Evolutionary conservation across 1,140 invertebrate species (phyloP).

Genomic region (Hyphantria cunea): DNA sequence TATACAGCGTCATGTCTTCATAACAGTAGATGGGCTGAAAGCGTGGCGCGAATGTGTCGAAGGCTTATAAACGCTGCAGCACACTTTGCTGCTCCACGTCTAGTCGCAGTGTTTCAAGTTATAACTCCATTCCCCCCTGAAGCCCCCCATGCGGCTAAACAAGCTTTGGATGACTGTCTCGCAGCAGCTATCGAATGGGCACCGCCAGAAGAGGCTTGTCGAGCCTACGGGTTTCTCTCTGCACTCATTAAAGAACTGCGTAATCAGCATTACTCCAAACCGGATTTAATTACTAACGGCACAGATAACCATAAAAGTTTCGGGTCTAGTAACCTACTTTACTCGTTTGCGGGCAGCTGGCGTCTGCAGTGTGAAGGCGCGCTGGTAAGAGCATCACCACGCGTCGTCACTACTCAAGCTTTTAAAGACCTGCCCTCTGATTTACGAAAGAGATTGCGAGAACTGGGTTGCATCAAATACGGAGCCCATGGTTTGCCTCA

Average conservation of each 20-base stretch:
- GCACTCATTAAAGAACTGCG: conserved; percentile 45
- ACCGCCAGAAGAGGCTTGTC: conserved; percentile 57
- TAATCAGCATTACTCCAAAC: conserved; percentile 43
- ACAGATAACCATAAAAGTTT: conserved; percentile 29
- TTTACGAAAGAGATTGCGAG: conserved; percentile 53
- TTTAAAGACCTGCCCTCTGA: conserved; percentile 62
- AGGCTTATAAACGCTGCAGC: conserved; percentile 61
- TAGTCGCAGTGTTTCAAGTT: conserved; percentile 45
- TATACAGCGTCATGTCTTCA: conserved; percentile 51
- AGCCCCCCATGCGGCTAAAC: conserved; percentile 43
- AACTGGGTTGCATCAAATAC: conserved; percentile 68
- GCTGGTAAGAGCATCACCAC: conserved; percentile 53
- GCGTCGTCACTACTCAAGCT: conserved; percentile 56
- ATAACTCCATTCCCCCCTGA: conserved; percentile 36
- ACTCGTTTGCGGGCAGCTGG: conserved; percentile 51
- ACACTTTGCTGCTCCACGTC: conserved; percentile 54
- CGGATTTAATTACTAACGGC: conserved; percentile 50
- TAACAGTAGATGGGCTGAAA: conserved; percentile 59
- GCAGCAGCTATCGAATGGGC: conserved; percentile 64
- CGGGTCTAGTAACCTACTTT: conserved; percentile 41
- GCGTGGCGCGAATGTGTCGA: conserved; percentile 55
- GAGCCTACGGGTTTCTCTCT: conserved; percentile 54
- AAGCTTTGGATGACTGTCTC: conserved; percentile 60
- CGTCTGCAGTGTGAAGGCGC: conserved; percentile 55
- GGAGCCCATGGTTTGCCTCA: conserved; percentile 46